Percentiles rank a stretch among this genome's conserved stretches.
Evolutionary conservation across 2,888 invertebrate genomes (phyloP).

Genomic region (Thymelicus sylvestris): DNA sequence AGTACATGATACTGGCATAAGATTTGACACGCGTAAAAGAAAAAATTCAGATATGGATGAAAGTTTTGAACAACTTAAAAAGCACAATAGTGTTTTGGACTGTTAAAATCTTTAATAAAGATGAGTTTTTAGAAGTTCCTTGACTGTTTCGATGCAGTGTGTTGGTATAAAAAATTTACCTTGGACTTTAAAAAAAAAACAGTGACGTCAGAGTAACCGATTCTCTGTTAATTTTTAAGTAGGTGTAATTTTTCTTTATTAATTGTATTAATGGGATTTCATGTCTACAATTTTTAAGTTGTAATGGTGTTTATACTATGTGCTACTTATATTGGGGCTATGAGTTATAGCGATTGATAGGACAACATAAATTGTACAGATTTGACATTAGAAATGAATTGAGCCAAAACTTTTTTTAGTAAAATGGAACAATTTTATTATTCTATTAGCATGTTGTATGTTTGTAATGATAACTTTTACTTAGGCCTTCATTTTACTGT

Average conservation of each 20-base stretch:
- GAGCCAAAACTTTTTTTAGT: background rate
- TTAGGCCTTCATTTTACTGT: background rate
- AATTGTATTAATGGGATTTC: slow-evolving; percentile 15
- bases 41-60: slow-evolving; percentile 65
- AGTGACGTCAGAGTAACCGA: slow-evolving; percentile 12
- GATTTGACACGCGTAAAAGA: slow-evolving; percentile 74
- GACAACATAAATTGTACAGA: background rate
- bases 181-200: slow-evolving; percentile 8
- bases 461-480: background rate
- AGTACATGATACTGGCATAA: slow-evolving; percentile 73
- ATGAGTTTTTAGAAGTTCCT: slow-evolving; percentile 29
- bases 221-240: slow-evolving; percentile 18
- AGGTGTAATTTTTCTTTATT: slow-evolving; percentile 11
- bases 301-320: slow-evolving; percentile 8
- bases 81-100: slow-evolving; percentile 55
- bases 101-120: slow-evolving; percentile 29
- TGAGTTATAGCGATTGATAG: background rate
- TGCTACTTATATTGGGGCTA: background rate
- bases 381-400: background rate
- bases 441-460: background rate
- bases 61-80: slow-evolving; percentile 63
- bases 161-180: slow-evolving; percentile 13
- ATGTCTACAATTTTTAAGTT: slow-evolving; percentile 20
- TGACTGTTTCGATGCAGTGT: slow-evolving; percentile 15
- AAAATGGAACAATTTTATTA: slow-evolving; percentile 5